phyloP scores from a whole-genome alignment of 2,888 invertebrate species.

The Lapara coniferarum region DNA sequence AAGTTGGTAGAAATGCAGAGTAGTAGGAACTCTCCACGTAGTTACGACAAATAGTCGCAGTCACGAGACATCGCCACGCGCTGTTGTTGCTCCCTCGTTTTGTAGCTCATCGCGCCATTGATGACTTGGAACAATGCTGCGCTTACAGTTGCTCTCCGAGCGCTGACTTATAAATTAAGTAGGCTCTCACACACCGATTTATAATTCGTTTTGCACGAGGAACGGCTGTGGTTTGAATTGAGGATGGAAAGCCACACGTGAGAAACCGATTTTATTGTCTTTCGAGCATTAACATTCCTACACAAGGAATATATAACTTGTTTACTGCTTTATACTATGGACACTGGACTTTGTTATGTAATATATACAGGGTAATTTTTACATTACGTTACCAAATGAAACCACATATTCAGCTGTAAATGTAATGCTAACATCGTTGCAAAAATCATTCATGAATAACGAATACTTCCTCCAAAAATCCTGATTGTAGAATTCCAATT shows the following conservation, averaged over 20 bases:
- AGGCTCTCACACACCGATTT: not conserved
- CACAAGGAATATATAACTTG: not conserved
- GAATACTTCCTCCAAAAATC: too few species aligned
- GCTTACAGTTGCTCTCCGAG: not conserved
- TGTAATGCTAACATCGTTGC: too few species aligned
- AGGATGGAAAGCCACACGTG: not conserved
- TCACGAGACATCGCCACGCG: not conserved
- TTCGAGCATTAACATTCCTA: not conserved
- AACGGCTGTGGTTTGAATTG: conserved; percentile 1
- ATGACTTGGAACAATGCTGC: not conserved
- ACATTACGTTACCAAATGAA: too few species aligned
- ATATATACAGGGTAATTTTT: too few species aligned
- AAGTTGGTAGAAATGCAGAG: too few species aligned
- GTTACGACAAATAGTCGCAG: not conserved
- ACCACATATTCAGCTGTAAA: too few species aligned
- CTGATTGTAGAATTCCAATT: too few species aligned
- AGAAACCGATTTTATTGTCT: not conserved
- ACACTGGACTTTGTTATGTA: not conserved
- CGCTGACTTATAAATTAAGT: not conserved
- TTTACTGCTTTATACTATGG: not conserved
- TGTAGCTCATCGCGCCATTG: not conserved
- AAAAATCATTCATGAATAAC: too few species aligned
- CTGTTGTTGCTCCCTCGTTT: not conserved
- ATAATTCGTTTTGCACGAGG: not conserved
- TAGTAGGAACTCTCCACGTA: too few species aligned